Evolutionary conservation across 2,888 invertebrate species (phyloP), one percentile per base, ranked within the genome.

Genomic region (Myopa tessellatipennis): DNA sequence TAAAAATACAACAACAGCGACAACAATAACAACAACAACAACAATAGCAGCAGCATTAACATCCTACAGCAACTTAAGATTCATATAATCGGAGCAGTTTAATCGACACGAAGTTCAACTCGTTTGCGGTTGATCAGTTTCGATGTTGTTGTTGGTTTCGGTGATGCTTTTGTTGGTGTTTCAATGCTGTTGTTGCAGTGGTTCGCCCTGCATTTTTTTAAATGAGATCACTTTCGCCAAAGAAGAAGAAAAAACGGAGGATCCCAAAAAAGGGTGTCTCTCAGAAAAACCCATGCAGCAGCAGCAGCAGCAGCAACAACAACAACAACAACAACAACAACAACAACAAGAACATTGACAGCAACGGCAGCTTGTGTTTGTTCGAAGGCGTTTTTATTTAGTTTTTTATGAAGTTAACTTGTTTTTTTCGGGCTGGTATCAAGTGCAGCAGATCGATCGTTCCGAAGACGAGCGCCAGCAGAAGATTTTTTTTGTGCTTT

Each of bases 71-170:
- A 16, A 40, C 50, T 5, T 45, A 38, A 61, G 60, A n/a, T 34
- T 4, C 65, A 14, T 63, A 69, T 81, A 82, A 83, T 83, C 82
- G 81, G 80, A 81, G 81, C 82, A 83, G 79, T 82, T 83, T 82
- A 81, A 83, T 83, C 82, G 82, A 82, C 82, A 82, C 82, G 82
- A 83, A 83, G 80, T 75, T 45, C 36, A 75, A 75, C 68, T 75
- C 45, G 10, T 60, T 68, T 60, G 40, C 14, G 58, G 26, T 75
- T 68, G 6, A 65, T 36, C 26, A 4, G 10, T 45, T 10, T 61
- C 5, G 36, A 0, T 38, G 38, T 38, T 65, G 36, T 38, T 65
- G 65, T 38, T 68, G 67, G 40, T 73, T 61, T 61, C 34, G 40
- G 6, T 71, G 63, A 8, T 67, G 38, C 14, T 67, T 67, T 67